Conservation (phyloP, 2,113 vertebrate species). For the Atractosteus spatula region DNA sequence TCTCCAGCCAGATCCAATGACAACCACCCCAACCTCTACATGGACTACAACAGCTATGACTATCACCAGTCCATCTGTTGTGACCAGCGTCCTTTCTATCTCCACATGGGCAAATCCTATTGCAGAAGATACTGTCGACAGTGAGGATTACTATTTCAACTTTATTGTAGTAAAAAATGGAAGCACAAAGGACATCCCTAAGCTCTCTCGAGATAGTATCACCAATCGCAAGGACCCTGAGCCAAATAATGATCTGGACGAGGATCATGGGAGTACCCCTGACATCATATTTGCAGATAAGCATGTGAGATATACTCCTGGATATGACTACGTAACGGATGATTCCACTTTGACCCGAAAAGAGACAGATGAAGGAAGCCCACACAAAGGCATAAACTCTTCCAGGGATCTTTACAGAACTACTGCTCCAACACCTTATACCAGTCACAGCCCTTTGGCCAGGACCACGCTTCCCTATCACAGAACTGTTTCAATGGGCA, state of each 20-base stretch:
- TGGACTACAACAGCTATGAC: constrained; percentile 23
- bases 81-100: neutral
- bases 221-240: constrained; percentile 11
- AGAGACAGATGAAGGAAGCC: constrained; percentile 29
- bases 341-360: constrained; percentile 36
- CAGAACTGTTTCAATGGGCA: constrained; percentile 19
- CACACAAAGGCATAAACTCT: constrained; percentile 39
- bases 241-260: constrained; percentile 24
- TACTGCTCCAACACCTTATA: constrained; percentile 24
- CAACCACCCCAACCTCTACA: constrained; percentile 28
- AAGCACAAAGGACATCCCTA: constrained; percentile 7
- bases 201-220: neutral
- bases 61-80: neutral
- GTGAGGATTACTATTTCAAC: constrained; percentile 41
- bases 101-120: constrained; percentile 19
- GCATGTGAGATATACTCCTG: constrained; percentile 37
- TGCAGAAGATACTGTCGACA: constrained; percentile 34
- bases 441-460: constrained; percentile 29
- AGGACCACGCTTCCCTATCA: constrained; percentile 27
- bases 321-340: constrained; percentile 59
- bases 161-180: constrained; percentile 31
- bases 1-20: constrained; percentile 19
- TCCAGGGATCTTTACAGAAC: constrained; percentile 27
- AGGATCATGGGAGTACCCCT: constrained; percentile 58
- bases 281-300: constrained; percentile 19